Percentiles rank a stretch among this genome's conserved stretches.
phyloP scores from a whole-genome alignment of 2,888 invertebrate species.

The Siphlonurus alternatus region DNA sequence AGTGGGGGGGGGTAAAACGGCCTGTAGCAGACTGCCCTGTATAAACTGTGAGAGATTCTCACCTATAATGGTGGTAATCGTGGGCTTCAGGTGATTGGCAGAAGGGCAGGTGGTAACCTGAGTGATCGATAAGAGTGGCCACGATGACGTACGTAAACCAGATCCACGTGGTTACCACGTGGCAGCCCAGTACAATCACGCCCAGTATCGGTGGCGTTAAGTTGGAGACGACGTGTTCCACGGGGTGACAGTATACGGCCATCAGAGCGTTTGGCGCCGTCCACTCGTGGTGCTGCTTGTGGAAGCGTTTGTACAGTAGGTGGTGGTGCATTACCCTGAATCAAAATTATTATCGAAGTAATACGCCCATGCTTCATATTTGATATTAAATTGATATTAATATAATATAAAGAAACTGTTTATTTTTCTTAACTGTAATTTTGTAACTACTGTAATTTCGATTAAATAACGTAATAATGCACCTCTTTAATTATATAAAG shows the following conservation, averaged over 20 bases:
- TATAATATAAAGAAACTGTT: no score
- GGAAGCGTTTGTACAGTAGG: constrained; percentile 30
- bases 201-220: constrained; percentile 30
- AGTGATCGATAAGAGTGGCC: constrained; percentile 32
- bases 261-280: constrained; percentile 32
- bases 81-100: constrained; percentile 34
- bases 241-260: constrained; percentile 29
- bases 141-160: constrained; percentile 29
- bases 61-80: constrained; percentile 36
- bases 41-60: no score
- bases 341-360: constrained; percentile 15
- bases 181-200: constrained; percentile 21
- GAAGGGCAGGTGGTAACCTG: constrained; percentile 35
- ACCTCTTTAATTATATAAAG: no score
- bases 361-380: no score
- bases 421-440: no score
- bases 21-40: no score
- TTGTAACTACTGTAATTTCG: no score
- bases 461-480: no score
- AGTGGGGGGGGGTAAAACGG: no score
- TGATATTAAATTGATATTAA: no score
- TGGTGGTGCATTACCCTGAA: constrained; percentile 31
- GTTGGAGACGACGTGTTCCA: constrained; percentile 31
- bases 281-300: constrained; percentile 37
- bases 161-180: constrained; percentile 21